Evolutionary conservation across 1,140 invertebrate genomes (phyloP).

Genomic region (Drosophila insularis): DNA sequence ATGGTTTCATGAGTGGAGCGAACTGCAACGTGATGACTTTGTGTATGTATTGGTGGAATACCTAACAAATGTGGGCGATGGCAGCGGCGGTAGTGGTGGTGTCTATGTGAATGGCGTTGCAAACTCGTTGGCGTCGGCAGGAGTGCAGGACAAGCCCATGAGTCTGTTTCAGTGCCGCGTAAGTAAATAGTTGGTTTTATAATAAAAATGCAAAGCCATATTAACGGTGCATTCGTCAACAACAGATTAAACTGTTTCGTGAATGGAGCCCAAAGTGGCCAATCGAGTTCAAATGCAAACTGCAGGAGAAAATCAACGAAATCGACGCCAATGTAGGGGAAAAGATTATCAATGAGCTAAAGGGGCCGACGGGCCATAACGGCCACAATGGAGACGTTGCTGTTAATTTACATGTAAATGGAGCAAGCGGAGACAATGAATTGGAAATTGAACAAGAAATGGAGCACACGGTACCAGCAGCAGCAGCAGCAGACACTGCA

Average conservation of each 20-base stretch:
- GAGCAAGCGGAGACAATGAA: constrained; percentile 52
- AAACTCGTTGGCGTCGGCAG: constrained; percentile 86
- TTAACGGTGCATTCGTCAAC: constrained; percentile 42
- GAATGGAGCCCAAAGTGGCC: constrained; percentile 94
- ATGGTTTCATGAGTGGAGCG: constrained; percentile 95
- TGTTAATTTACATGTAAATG: constrained; percentile 73
- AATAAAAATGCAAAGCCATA: not conserved
- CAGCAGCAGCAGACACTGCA: constrained; percentile 20
- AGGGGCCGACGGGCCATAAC: constrained; percentile 43
- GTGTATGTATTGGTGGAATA: constrained; percentile 89
- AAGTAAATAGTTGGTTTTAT: constrained; percentile 66
- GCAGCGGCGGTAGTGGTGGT: constrained; percentile 48
- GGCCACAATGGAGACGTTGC: constrained; percentile 68
- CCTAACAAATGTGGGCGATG: constrained; percentile 83
- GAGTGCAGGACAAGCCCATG: constrained; percentile 89
- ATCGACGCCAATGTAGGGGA: constrained; percentile 88
- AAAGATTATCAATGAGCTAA: constrained; percentile 84
- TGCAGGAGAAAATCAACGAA: constrained; percentile 87
- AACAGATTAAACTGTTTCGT: constrained; percentile 90
- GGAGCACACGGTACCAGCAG: constrained; percentile 14
- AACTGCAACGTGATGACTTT: constrained; percentile 93
- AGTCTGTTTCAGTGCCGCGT: constrained; percentile 94
- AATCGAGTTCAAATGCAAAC: constrained; percentile 87
- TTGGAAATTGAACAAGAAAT: constrained; percentile 39
- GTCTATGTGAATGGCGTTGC: constrained; percentile 89